Base-by-base conservation (phyloP, 2,888 invertebrate genomes). In the Perithous albicinctus region DNA sequence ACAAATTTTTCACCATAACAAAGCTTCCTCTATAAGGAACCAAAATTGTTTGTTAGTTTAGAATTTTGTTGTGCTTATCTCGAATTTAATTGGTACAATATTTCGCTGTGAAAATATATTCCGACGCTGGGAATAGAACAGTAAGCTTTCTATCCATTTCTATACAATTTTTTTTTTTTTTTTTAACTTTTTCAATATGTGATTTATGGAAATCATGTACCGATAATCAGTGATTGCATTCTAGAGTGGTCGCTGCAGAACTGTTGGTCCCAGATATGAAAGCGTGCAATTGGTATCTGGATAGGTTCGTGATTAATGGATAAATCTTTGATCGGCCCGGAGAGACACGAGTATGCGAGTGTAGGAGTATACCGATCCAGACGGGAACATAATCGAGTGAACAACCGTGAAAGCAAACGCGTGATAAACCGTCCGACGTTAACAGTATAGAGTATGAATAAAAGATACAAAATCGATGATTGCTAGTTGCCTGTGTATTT, bases 311-410 rank as follows among this genome's bases (percentile, higher is more conserved):
- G 84, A 84, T 84, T 84, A 81, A 84, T 84, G 73, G 51, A 81
- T 82, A 63, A 63, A 77, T 84, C 78, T 80, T 80, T 78, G 77
- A 78, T 73, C 43, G 80, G 66, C 35, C 63, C 43, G 43, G 56
- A 46, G 70, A 77, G 59, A 26, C 26, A 69, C 43, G 32, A 26
- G 54, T 29, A 56, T 15, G 73, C 26, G 43, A 46, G 63, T 26
- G 41, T 38, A 32, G 51, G 20, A 23, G 46, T 54, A 67, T 32
- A 41, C 51, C 48, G 38, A 10, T 48, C 66, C 73, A 67, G 77
- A 82, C 70, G 79, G 32, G 74, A 72, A 80, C 66, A 83, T 83
- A 84, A 83, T 84, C 78, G 83, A 74, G 81, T 72, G 78, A 70
- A 78, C 64, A 81, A 72, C 70, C 73, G 81, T 84, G 66, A 81